phyloP scores from a whole-genome alignment of 2,888 invertebrate genomes.

The Miltochrista miniata region DNA sequence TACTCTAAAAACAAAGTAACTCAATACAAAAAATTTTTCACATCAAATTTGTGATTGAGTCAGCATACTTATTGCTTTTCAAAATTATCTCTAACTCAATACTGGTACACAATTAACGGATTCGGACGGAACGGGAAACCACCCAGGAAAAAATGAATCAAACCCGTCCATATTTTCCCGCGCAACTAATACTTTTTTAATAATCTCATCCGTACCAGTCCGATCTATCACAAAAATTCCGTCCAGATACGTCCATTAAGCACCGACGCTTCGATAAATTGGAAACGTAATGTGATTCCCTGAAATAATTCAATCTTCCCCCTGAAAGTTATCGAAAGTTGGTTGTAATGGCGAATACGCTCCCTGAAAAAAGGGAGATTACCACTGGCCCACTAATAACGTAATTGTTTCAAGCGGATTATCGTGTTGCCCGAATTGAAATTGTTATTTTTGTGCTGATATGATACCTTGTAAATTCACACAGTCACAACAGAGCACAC shows the following conservation, averaged over 20 bases:
- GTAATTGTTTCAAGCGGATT: slow-evolving; percentile 42
- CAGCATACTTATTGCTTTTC: background rate
- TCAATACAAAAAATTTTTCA: too few species aligned
- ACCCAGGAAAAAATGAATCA: background rate
- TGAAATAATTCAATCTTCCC: slow-evolving; percentile 38
- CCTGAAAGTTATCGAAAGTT: slow-evolving; percentile 31
- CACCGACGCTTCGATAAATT: slow-evolving; percentile 31
- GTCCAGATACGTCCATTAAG: slow-evolving; percentile 22
- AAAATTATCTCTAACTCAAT: background rate
- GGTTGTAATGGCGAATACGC: slow-evolving; percentile 30
- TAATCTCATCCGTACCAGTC: background rate
- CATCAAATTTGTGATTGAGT: too few species aligned
- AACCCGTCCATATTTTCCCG: background rate
- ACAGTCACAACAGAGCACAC: too few species aligned
- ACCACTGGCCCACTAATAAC: slow-evolving; percentile 29
- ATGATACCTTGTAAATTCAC: background rate
- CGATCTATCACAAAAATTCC: slow-evolving; percentile 8
- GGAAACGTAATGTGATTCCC: slow-evolving; percentile 40
- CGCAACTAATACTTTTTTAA: slow-evolving; percentile 5
- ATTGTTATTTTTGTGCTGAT: slow-evolving; percentile 25
- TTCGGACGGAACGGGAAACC: background rate
- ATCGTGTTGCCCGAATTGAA: slow-evolving; percentile 31
- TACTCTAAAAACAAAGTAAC: too few species aligned
- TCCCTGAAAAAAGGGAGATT: slow-evolving; percentile 23
- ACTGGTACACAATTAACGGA: background rate